Conservation (phyloP, 2,113 vertebrate genomes). For the Sciurus niger region DNA sequence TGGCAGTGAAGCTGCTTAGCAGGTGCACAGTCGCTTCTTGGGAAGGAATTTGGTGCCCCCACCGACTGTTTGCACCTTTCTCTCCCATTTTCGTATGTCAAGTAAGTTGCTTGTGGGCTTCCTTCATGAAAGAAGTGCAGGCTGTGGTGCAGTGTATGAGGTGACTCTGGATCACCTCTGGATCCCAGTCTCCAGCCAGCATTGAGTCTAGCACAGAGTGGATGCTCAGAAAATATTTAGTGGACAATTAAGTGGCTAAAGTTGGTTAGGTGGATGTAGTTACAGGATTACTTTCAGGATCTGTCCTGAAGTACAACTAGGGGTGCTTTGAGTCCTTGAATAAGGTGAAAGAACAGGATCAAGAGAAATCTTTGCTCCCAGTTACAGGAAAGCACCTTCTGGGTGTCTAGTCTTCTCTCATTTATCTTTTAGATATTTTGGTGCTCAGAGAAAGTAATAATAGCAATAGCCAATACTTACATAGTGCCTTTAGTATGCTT, state of each 20-base stretch:
- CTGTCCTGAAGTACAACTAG: neutral
- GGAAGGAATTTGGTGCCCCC: neutral
- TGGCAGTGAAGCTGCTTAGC: neutral
- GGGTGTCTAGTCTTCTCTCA: neutral
- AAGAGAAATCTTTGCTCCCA: neutral
- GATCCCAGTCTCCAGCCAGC: neutral
- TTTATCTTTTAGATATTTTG: conserved; percentile 7
- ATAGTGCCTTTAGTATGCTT: neutral
- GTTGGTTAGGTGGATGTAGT: neutral
- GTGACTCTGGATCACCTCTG: too few relatives aligned
- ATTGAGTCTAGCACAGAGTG: neutral
- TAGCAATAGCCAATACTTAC: neutral
- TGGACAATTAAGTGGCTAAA: neutral
- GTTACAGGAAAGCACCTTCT: neutral
- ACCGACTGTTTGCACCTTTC: neutral
- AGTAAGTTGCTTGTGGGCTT: neutral
- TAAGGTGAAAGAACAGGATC: neutral
- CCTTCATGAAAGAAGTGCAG: neutral
- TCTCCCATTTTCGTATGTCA: neutral
- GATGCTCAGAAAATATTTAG: neutral
- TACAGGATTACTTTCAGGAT: neutral
- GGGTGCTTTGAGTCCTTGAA: neutral
- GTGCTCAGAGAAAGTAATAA: neutral
- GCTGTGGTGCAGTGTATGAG: neutral
- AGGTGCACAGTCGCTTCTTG: neutral